Evolutionary conservation across 2,113 vertebrate genomes (phyloP).

Genomic region (Bubo bubo): DNA sequence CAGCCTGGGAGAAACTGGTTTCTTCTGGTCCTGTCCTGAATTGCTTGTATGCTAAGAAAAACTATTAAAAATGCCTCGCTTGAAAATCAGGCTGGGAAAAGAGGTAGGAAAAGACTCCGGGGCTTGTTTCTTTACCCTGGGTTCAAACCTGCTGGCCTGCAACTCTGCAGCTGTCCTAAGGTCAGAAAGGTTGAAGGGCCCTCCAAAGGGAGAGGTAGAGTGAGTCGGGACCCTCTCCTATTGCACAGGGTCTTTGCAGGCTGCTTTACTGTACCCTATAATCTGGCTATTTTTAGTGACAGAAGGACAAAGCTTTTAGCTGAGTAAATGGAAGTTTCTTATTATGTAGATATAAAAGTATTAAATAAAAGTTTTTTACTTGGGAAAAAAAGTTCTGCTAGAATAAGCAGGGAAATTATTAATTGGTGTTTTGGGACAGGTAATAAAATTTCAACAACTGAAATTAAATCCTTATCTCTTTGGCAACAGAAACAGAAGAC

Average conservation of each 20-base stretch:
- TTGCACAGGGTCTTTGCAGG: fast-evolving
- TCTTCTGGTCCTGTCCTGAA: not conserved
- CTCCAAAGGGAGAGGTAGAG: not conserved
- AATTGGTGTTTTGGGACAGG: not conserved
- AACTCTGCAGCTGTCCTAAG: not conserved
- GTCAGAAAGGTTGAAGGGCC: not conserved
- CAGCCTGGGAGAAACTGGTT: not conserved
- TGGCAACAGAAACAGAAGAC: not conserved
- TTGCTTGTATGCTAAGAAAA: not conserved
- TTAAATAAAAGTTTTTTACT: not conserved
- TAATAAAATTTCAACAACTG: not conserved
- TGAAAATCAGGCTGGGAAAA: not conserved
- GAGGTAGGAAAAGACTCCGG: not conserved
- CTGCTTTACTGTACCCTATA: not conserved
- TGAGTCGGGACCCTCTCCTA: not conserved
- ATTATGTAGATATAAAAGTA: not conserved
- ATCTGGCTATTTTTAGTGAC: not conserved
- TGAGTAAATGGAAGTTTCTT: not conserved
- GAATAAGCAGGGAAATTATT: not conserved
- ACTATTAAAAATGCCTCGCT: not conserved
- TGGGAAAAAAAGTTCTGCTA: not conserved
- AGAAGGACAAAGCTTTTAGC: not conserved
- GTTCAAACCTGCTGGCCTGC: not conserved
- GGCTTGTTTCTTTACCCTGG: not conserved
- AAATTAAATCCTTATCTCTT: conserved; percentile 14